A percentile compares a stretch with the other conserved stretches of the same genome.
phyloP scores from a whole-genome alignment of 2,113 vertebrate species.

The Nothoprocta pentlandii region DNA sequence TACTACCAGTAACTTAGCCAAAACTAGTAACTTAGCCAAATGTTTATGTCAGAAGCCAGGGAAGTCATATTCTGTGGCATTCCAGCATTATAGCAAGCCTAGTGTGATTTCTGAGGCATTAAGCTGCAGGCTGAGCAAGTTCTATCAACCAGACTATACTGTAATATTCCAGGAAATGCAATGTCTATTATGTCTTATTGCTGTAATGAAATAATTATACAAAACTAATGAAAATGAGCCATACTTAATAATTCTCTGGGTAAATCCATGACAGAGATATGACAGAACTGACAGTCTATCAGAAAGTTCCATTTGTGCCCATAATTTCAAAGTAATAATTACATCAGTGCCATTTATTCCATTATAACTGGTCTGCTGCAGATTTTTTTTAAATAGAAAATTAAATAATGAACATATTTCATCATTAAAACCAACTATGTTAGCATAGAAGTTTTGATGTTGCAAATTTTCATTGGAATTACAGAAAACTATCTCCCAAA shows the following conservation, averaged over 20 bases:
- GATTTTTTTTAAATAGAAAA: slow-evolving; percentile 26
- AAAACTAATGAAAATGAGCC: slow-evolving; percentile 72
- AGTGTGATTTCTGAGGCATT: slow-evolving; percentile 40
- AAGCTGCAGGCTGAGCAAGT: slow-evolving; percentile 41
- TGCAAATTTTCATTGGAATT: slow-evolving; percentile 5
- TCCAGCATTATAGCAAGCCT: neutral
- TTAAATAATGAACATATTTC: slow-evolving; percentile 38
- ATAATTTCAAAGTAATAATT: slow-evolving; percentile 58
- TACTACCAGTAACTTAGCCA: neutral
- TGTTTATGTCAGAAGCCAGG: slow-evolving; percentile 13
- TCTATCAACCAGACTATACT: slow-evolving; percentile 40
- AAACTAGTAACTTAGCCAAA: neutral
- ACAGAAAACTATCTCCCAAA: neutral
- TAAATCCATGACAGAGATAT: slow-evolving; percentile 57
- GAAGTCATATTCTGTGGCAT: slow-evolving; percentile 8
- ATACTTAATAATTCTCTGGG: slow-evolving; percentile 57
- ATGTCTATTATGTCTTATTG: slow-evolving; percentile 57
- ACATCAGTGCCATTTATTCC: slow-evolving; percentile 44
- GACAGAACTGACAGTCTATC: slow-evolving; percentile 61
- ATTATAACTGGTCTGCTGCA: slow-evolving; percentile 34
- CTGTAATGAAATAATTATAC: slow-evolving; percentile 73
- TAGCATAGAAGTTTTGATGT: neutral
- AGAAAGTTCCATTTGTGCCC: slow-evolving; percentile 62
- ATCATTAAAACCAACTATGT: slow-evolving; percentile 30
- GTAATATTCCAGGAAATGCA: slow-evolving; percentile 66